phyloP scores from a whole-genome alignment of 1,140 invertebrate species.

The Pogonognathellus flavescens region DNA sequence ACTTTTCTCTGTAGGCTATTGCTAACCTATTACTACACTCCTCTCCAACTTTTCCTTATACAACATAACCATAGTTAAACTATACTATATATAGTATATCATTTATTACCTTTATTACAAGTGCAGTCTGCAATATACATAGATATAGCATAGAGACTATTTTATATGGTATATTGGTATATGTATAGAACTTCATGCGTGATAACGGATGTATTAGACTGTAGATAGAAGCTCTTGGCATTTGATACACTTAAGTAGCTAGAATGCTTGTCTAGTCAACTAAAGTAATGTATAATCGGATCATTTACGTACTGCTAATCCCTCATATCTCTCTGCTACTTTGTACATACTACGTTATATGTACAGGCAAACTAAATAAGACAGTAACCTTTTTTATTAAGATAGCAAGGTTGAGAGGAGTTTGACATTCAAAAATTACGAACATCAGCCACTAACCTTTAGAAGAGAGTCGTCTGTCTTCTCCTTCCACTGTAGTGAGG shows the following conservation, averaged over 20 bases:
- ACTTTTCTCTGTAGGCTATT: slow-evolving; percentile 18
- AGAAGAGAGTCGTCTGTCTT: neutral
- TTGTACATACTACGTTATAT: neutral
- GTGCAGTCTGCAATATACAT: too few relatives aligned
- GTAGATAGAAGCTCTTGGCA: too few relatives aligned
- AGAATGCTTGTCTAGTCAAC: neutral
- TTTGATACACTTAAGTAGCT: too few relatives aligned
- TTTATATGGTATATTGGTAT: too few relatives aligned
- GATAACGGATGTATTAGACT: too few relatives aligned
- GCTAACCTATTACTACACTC: neutral
- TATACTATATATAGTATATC: too few relatives aligned
- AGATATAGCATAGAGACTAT: too few relatives aligned
- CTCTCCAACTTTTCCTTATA: neutral
- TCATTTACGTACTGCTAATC: slow-evolving; percentile 10
- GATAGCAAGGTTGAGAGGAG: neutral
- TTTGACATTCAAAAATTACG: slow-evolving; percentile 30
- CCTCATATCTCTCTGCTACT: neutral
- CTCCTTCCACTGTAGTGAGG: neutral
- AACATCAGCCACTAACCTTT: slow-evolving; percentile 27
- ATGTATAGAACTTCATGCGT: too few relatives aligned
- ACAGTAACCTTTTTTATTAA: neutral
- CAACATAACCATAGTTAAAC: too few relatives aligned
- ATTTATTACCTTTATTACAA: too few relatives aligned
- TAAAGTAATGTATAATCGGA: neutral
- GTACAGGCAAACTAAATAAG: neutral